Base-by-base conservation (phyloP, 2,888 invertebrate genomes). In the Petrolisthes manimaculis region DNA sequence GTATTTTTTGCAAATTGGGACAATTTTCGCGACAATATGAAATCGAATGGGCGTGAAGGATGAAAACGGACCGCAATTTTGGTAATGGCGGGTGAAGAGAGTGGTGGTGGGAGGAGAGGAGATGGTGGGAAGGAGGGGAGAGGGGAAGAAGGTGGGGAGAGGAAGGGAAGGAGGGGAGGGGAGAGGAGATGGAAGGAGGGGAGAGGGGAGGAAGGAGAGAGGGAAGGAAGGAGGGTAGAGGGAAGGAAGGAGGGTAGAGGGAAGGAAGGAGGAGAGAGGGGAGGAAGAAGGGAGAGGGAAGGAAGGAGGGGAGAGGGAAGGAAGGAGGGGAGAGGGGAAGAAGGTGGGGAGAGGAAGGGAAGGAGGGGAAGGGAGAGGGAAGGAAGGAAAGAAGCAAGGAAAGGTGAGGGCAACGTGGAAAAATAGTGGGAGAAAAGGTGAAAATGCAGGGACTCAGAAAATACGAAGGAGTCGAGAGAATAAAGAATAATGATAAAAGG, bases 1-100 rank as follows among this genome's bases (percentile, higher is more conserved):
- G 87, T 87, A 87, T 87, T 87, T 86, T 86, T 87, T 82, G 83
- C 83, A 87, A 87, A 83, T 86, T 87, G 87, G 87, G 69, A 83
- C 87, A 87, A 87, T 87, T 87, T 86, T 87, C 87, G 87, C 87
- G 87, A 87, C 87, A 87, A 87, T 87, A 87, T 87, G 83, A 87
- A 87, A 87, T 87, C 83, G 87, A 87, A 87, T 87, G 87, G 83
- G 87, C 87, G 77, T 79, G 55, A 87, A 83, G 79, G 87, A 87
- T 83, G 87, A 87, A 87, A 87, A 87, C 83, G 83, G 87, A 83
- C 83, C 69, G 79, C 79, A 87, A 87, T 87, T 87, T 87, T 54
- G 81, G 53, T 81, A 61, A 54, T 55, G 77, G 77, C 14, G 77
- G 51, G 77, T 12, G 74, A 21, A 21, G 8, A 21, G 21, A 24